Conservation (phyloP, 2,888 invertebrate species). For the Tinea pellionella region DNA sequence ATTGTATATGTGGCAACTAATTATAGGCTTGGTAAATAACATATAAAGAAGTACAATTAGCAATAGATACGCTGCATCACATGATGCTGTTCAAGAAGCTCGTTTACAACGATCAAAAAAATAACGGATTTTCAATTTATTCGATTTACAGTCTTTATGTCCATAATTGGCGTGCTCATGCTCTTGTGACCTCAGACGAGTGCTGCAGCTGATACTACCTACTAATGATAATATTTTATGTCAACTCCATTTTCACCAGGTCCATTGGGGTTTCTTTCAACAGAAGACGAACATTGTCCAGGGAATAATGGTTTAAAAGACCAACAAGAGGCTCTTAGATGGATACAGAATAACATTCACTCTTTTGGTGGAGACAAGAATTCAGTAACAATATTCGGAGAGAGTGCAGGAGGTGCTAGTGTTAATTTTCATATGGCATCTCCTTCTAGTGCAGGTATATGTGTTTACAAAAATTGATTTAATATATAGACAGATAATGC, state of each 20-base stretch:
- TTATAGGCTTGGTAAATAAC: conserved; percentile 72
- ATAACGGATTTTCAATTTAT: no score
- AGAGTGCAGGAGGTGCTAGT: conserved; percentile 77
- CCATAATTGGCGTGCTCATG: no score
- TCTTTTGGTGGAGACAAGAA: conserved; percentile 73
- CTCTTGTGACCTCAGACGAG: no score
- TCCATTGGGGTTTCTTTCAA: conserved; percentile 75
- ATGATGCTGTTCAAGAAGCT: no score
- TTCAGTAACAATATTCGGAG: conserved; percentile 75
- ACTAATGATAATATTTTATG: no score
- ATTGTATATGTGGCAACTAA: conserved; percentile 77
- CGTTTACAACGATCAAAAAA: no score
- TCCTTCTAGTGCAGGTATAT: conserved; percentile 60
- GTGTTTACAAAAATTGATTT: no score
- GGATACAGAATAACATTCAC: conserved; percentile 71
- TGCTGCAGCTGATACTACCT: no score
- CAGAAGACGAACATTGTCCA: conserved; percentile 72
- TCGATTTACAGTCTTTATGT: no score
- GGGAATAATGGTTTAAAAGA: conserved; percentile 78
- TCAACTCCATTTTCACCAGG: conserved; percentile 36
- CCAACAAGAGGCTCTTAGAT: conserved; percentile 71
- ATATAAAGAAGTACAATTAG: no score
- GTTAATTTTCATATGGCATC: conserved; percentile 78
- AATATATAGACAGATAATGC: no score
- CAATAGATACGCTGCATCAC: no score